Evolutionary conservation across 2,797 vertebrate genomes (phyloP).

Genomic region (Rhadinocentrus ornatus): DNA sequence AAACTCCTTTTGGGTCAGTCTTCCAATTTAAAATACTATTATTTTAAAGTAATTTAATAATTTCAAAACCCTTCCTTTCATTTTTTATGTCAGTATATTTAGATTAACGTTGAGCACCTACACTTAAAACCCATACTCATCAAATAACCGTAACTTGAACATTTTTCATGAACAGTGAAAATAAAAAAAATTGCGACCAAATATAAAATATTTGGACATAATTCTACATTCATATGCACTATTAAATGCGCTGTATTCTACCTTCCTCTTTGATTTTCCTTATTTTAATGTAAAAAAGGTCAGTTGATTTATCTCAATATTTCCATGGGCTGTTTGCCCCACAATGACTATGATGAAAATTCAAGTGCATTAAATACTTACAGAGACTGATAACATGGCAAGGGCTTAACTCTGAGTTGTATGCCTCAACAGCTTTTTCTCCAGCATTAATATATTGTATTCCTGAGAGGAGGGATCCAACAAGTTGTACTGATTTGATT

Average conservation of each 20-base stretch:
- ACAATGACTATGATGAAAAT: not conserved
- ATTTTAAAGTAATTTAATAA: not conserved
- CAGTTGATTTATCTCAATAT: not conserved
- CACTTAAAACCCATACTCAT: not conserved
- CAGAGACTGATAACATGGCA: constrained; percentile 22
- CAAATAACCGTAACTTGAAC: not conserved
- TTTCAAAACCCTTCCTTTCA: not conserved
- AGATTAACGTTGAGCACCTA: not conserved
- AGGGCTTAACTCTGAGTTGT: constrained; percentile 27
- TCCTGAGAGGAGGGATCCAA: constrained; percentile 4
- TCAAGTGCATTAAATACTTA: constrained; percentile 20
- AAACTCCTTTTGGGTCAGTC: not conserved
- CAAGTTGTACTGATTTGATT: constrained; percentile 19
- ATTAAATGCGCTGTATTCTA: not conserved
- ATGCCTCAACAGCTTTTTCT: constrained; percentile 10
- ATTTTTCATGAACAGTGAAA: not conserved
- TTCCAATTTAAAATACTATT: not conserved
- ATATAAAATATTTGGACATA: not conserved
- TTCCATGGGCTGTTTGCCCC: not conserved
- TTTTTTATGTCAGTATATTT: not conserved
- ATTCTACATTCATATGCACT: constrained; percentile 2
- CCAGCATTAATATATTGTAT: constrained; percentile 6
- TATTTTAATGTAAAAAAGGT: not conserved
- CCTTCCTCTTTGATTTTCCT: not conserved
- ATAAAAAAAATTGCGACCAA: not conserved